Percentiles rank a stretch among this genome's conserved stretches.
phyloP scores from a whole-genome alignment of 1,140 invertebrate genomes.

The Caenorhabditis remanei region DNA sequence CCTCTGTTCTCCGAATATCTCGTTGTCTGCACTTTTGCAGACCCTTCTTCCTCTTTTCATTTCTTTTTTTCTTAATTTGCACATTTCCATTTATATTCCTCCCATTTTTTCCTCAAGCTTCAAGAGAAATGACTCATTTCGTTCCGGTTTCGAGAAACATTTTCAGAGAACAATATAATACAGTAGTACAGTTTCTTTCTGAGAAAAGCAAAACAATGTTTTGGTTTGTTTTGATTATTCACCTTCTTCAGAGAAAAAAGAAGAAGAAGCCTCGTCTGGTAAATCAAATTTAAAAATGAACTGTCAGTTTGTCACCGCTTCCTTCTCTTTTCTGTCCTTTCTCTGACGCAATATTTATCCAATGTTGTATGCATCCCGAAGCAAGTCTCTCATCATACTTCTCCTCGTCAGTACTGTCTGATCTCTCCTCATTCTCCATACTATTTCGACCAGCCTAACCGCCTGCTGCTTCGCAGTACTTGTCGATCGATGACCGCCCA shows the following conservation, averaged over 20 bases:
- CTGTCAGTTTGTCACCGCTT: not conserved
- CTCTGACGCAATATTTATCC: constrained; percentile 6
- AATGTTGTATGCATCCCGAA: not conserved
- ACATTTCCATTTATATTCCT: not conserved
- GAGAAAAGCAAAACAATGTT: not conserved
- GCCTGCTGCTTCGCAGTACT: constrained; percentile 33
- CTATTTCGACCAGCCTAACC: not conserved
- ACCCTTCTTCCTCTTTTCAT: no score
- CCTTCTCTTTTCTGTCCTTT: not conserved
- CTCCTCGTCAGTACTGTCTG: constrained; percentile 17
- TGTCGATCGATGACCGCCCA: constrained; percentile 32
- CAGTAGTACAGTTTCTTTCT: not conserved
- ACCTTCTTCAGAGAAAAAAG: not conserved
- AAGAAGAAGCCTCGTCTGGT: not conserved
- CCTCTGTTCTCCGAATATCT: not conserved
- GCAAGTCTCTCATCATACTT: not conserved
- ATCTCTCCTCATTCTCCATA: not conserved
- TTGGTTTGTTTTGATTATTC: not conserved
- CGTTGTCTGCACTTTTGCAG: not conserved
- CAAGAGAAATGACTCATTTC: not conserved
- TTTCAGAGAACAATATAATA: not conserved
- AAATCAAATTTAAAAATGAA: not conserved
- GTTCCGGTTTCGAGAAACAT: not conserved
- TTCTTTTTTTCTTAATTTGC: not conserved
- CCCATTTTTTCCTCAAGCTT: not conserved